Evolutionary conservation across 1,140 invertebrate species (phyloP).

Genomic region (Aplysia californica): DNA sequence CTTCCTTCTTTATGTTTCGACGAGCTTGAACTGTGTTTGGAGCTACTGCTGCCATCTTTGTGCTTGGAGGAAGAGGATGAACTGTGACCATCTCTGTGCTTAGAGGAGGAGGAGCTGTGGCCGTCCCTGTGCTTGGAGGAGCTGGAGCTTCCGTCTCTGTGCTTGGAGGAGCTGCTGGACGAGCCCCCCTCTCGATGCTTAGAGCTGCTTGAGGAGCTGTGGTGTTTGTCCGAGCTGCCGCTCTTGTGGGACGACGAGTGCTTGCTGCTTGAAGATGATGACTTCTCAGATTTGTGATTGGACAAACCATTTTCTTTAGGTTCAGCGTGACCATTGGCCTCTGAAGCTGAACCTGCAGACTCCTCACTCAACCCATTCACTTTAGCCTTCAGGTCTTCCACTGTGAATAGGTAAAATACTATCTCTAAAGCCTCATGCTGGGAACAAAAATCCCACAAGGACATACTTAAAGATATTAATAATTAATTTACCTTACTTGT

Average conservation of each 20-base stretch:
- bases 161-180: constrained; percentile 29
- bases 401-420: not conserved
- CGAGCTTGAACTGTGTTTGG: constrained; percentile 4
- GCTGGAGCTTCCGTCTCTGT: constrained; percentile 21
- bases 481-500: too few relatives aligned
- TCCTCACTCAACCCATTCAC: constrained; percentile 24
- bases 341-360: constrained; percentile 1
- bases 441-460: not conserved
- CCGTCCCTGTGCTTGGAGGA: constrained; percentile 37
- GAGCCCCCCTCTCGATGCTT: constrained; percentile 32
- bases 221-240: constrained; percentile 35
- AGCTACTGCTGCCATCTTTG: constrained; percentile 26
- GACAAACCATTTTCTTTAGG: constrained; percentile 13
- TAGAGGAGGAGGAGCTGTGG: constrained; percentile 29
- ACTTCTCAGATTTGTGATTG: not conserved
- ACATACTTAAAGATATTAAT: not conserved
- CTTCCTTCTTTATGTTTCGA: constrained; percentile 16
- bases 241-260: constrained; percentile 21
- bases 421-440: not conserved
- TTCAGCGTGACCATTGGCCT: not conserved
- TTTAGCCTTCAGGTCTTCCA: not conserved
- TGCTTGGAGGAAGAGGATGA: constrained; percentile 34
- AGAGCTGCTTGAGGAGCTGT: constrained; percentile 32
- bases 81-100: constrained; percentile 31
- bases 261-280: constrained; percentile 5